Base-by-base conservation (phyloP, 2,113 vertebrate genomes). In the Lutjanus erythropterus region DNA sequence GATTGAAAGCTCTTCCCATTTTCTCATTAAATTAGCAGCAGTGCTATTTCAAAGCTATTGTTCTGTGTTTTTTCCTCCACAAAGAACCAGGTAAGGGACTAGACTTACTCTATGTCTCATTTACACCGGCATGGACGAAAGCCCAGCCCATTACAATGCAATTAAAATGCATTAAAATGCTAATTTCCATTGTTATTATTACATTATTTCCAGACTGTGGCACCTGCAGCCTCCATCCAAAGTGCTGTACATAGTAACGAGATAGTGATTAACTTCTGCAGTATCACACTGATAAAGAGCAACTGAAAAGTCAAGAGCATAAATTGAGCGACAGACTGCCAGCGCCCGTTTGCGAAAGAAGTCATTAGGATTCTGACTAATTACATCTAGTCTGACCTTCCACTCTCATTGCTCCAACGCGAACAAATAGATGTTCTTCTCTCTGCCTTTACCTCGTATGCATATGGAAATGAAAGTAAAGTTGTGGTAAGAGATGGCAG, bases 111-210 rank as follows among this genome's bases (percentile, higher is more conserved):
- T 42, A 0, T 46, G 66, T 77, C 53, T 70, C 50, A 55, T 75
- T 76, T 47, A 15, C 29, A 27, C 2, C 5, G 3, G 4, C 55
- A 44, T 78, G 64, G 78, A 69, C 0, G 5, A 52, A 67, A 35
- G 59, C 42, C 1, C 23, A 60, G 18, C 27, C 29, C 78, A 74
- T 78, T 84, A 64, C 12, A 83, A 47, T 71, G 41, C 58, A 79
- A 92, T 86, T 77, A 79, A 83, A 86, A 84, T 77, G 33, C 44
- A 90, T 85, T 86, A 73, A 81, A 85, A 86, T 78, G 60, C 56
- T 66, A 81, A 89, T 90, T 81, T 68, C 39, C 31, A 14, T 79
- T 80, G 61, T 80, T 79, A 74, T 85, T 81, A 67, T 80, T 70
- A 71, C 53, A 73, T 69, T 65, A 52, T 66, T 60, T 73, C 62